phyloP scores from a whole-genome alignment of 2,888 invertebrate species.

The Nephrotoma flavescens region DNA sequence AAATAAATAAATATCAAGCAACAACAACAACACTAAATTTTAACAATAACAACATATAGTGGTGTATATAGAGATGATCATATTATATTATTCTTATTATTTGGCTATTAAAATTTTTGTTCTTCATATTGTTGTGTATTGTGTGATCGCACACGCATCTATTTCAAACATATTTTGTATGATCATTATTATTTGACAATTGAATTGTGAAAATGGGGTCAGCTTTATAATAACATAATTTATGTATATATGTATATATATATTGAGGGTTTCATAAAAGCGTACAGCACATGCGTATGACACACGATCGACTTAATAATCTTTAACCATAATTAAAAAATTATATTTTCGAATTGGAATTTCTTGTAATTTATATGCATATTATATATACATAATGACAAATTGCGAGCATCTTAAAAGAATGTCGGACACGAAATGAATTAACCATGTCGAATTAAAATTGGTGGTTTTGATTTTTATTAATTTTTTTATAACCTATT shows the following conservation, averaged over 20 bases:
- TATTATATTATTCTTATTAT: background rate
- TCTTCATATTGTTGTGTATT: background rate
- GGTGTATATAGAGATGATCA: background rate
- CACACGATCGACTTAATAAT: background rate
- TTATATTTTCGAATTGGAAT: background rate
- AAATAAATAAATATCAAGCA: background rate
- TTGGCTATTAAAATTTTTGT: background rate
- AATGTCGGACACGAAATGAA: background rate
- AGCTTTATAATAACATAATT: background rate
- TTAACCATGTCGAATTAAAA: background rate
- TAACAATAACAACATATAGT: background rate
- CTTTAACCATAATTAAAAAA: background rate
- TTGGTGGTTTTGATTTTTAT: background rate
- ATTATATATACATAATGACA: background rate
- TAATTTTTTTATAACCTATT: background rate
- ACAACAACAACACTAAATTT: background rate
- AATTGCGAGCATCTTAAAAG: background rate
- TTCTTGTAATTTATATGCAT: background rate
- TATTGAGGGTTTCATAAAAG: background rate
- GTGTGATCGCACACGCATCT: background rate
- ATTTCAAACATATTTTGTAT: background rate
- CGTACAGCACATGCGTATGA: background rate
- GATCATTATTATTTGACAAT: background rate
- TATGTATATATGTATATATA: background rate
- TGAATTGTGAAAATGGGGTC: background rate